These are phyloP conservation scores for Nemapogon koenigi DNA, from an alignment of 2,888 invertebrate genomes.

Conservation along the genomic window DNA sequence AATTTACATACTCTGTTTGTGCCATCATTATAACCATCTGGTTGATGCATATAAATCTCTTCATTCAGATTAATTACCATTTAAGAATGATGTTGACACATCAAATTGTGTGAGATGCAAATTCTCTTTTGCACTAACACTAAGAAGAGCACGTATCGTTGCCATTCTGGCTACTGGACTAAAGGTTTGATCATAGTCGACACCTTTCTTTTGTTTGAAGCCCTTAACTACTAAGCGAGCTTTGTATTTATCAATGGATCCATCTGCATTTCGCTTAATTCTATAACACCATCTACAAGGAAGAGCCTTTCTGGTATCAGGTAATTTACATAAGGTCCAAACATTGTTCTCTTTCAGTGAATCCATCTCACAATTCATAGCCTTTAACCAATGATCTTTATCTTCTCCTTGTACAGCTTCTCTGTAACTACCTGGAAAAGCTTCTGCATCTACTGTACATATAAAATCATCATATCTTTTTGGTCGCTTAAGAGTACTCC, in stretches of 20 bases:
- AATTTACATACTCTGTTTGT: slow-evolving; percentile 5
- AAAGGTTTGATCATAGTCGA: background rate
- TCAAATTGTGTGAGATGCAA: slow-evolving; percentile 4
- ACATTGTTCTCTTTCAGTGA: too few species aligned
- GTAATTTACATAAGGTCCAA: background rate
- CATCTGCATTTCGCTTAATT: background rate
- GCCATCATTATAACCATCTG: slow-evolving; percentile 11
- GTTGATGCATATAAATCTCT: slow-evolving; percentile 13
- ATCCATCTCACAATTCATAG: too few species aligned
- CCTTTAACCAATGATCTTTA: too few species aligned
- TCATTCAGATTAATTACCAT: slow-evolving; percentile 10
- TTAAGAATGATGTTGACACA: slow-evolving; percentile 9
- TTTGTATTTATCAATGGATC: background rate
- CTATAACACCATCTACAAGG: slow-evolving; percentile 2
- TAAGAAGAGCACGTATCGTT: slow-evolving; percentile 12
- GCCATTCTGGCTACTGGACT: slow-evolving; percentile 11
- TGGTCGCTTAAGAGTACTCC: too few species aligned
- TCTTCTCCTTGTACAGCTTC: too few species aligned
- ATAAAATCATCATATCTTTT: too few species aligned
- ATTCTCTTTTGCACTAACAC: slow-evolving; percentile 10
- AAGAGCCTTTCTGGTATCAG: background rate
- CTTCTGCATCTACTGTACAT: too few species aligned
- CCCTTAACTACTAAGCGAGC: background rate
- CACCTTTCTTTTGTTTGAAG: background rate
- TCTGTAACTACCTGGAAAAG: too few species aligned